Base-by-base conservation (phyloP, 23 tunicate species). In the Pegea sp. region DNA sequence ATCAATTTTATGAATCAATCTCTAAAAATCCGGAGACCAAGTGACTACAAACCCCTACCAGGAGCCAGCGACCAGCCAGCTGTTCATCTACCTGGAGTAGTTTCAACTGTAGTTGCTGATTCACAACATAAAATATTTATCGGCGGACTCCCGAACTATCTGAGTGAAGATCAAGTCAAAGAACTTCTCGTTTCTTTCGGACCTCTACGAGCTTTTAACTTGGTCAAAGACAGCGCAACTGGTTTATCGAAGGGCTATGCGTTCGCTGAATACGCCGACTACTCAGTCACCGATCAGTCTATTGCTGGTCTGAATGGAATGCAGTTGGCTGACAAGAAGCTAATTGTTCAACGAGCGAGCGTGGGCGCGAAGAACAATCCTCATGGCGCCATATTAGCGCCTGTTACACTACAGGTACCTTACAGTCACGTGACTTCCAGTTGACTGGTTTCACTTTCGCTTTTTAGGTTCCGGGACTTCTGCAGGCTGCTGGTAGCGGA, bases 21-120 rank as follows among this genome's bases (percentile, higher is more conserved):
- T 5, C 32, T 77, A 50, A 89, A 89, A 52, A 89, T 89, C 44
- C 70, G 90, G 0, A 57, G 98, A 18, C 90, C 90, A 31, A 70
- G 81, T 52, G 98, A 76, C 48, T 89, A 89, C 67, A 89, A 89
- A 58, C 81, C 98, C 34, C 73, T 89, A 50, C 90, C 98, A 53
- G 95, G 95, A 28, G 52, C 67, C 1, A 33, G 46, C 13, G 84
- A 73, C 27, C 73, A 64, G 24, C 76, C 71, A n/a, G 60, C 75
- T 38, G 66, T 56, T 7, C 68, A 64, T 61, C 42, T 72, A 33
- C 71, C 77, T 2, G 77, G 90, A 19, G 71, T 78, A 0, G 60
- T 68, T 18, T 67, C 95, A 0, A 57, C 86, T 23, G 74, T 84
- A 30, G 96, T 87, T 25, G 71, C 66, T 26, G 96, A 87, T 38